These are phyloP conservation scores for Galbula dea DNA, from an alignment of 2,113 vertebrate species.

Conservation along the genomic window DNA sequence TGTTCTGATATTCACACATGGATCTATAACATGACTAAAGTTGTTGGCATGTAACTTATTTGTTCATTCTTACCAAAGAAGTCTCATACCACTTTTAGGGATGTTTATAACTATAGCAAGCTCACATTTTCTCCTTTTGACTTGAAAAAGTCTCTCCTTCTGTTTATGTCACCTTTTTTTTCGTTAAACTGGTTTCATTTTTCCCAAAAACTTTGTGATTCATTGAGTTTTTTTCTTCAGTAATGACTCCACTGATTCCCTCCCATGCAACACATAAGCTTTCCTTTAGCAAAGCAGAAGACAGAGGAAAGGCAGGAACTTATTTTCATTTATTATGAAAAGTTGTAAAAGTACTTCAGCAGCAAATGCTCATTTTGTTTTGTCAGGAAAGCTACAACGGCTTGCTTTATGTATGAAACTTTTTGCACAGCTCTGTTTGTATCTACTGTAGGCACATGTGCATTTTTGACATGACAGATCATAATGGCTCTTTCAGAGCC, in stretches of 20 bases:
- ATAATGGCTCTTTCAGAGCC: constrained; percentile 74
- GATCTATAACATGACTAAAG: background rate
- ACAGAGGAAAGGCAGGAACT: background rate
- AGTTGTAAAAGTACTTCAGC: background rate
- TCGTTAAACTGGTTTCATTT: background rate
- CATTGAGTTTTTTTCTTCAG: background rate
- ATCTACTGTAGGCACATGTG: constrained; percentile 17
- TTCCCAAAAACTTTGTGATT: background rate
- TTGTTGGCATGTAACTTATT: background rate
- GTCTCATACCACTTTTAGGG: background rate
- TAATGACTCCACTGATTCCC: background rate
- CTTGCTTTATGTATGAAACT: constrained; percentile 10
- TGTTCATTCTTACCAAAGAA: background rate
- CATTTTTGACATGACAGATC: constrained; percentile 61
- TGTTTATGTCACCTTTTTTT: background rate
- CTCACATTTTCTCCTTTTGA: background rate
- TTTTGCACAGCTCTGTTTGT: constrained; percentile 31
- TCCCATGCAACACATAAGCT: background rate
- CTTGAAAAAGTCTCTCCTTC: background rate
- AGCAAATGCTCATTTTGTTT: constrained; percentile 3
- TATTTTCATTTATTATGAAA: background rate
- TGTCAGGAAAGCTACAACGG: background rate
- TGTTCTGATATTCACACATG: background rate
- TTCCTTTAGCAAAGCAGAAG: background rate
- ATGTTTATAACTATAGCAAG: background rate